Conservation (phyloP, 2,888 invertebrate species). For the Caenorhabditis macrosperma region DNA sequence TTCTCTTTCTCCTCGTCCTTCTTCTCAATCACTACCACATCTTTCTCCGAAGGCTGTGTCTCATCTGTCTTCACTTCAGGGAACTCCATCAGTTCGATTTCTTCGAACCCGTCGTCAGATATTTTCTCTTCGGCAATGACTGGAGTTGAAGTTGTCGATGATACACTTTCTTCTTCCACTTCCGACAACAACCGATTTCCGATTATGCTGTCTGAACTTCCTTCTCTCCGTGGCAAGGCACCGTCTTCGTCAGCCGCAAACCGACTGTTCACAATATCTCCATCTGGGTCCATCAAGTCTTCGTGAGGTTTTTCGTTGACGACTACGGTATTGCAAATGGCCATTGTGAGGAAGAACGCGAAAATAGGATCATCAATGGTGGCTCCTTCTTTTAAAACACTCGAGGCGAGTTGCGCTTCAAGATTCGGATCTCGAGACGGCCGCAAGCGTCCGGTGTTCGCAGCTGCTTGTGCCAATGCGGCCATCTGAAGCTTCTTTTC, state of each 20-base stretch:
- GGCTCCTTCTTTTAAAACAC: constrained; percentile 34
- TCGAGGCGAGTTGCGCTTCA: constrained; percentile 32
- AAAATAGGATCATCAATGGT: constrained; percentile 62
- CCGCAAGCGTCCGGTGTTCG: constrained; percentile 50
- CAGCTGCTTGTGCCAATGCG: constrained; percentile 55
- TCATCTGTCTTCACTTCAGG: constrained; percentile 56
- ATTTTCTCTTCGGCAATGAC: constrained; percentile 28
- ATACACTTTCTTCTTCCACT: constrained; percentile 40
- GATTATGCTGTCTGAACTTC: constrained; percentile 11
- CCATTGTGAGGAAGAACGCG: constrained; percentile 90
- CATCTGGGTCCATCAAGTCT: constrained; percentile 70
- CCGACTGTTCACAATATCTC: constrained; percentile 63
- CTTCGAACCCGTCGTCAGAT: constrained; percentile 50
- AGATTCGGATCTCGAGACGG: constrained; percentile 51
- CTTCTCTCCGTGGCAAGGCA: constrained; percentile 1
- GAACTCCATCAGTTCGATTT: constrained; percentile 65
- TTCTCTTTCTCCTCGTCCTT: constrained; percentile 44
- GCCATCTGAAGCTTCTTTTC: constrained; percentile 49
- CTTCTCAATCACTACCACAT: constrained; percentile 32
- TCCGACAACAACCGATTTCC: constrained; percentile 21
- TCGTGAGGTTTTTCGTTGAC: constrained; percentile 90
- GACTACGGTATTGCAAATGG: constrained; percentile 93
- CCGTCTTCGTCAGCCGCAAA: constrained; percentile 52
- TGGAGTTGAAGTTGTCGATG: constrained; percentile 32
- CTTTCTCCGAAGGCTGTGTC: constrained; percentile 32